Conservation (phyloP, 2,888 invertebrate genomes). For the Dynastes hyllus region DNA sequence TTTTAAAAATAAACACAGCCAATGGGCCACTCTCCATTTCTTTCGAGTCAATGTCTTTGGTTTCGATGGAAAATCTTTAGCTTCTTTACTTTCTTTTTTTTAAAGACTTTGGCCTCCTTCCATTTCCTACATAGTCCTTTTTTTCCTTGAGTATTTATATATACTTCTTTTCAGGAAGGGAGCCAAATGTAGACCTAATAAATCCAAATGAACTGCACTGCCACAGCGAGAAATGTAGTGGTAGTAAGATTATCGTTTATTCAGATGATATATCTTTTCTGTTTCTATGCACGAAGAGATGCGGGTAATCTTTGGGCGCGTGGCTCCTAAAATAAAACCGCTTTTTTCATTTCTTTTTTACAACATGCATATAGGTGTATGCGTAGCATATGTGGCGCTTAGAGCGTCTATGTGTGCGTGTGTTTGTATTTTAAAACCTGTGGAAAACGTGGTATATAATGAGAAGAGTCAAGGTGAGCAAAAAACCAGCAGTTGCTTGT, state of each 20-base stretch:
- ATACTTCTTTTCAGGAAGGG: constrained; percentile 13
- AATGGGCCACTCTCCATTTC: too few species aligned
- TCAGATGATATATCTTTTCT: neutral
- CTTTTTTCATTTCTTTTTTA: constrained; percentile 5
- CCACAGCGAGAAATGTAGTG: neutral
- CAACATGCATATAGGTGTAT: neutral
- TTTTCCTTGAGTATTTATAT: constrained; percentile 1
- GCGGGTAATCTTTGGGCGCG: constrained; percentile 18
- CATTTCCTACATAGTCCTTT: constrained; percentile 13
- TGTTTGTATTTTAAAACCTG: constrained; percentile 14
- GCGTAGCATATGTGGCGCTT: neutral
- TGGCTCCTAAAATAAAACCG: constrained; percentile 34
- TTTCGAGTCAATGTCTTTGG: too few species aligned
- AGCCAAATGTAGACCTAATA: constrained; percentile 11
- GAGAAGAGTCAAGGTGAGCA: constrained; percentile 1
- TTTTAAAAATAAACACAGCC: too few species aligned
- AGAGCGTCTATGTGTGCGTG: neutral
- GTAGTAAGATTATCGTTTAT: constrained; percentile 9
- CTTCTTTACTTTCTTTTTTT: neutral
- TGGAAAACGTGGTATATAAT: neutral
- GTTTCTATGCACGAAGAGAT: constrained; percentile 11
- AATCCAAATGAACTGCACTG: constrained; percentile 23
- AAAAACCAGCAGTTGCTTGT: neutral
- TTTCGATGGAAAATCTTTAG: too few species aligned
- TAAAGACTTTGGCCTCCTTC: constrained; percentile 1